Evolutionary conservation across 2,113 vertebrate genomes (phyloP), one percentile per base, ranked within the genome.

Genomic region (Noctilio leporinus): DNA sequence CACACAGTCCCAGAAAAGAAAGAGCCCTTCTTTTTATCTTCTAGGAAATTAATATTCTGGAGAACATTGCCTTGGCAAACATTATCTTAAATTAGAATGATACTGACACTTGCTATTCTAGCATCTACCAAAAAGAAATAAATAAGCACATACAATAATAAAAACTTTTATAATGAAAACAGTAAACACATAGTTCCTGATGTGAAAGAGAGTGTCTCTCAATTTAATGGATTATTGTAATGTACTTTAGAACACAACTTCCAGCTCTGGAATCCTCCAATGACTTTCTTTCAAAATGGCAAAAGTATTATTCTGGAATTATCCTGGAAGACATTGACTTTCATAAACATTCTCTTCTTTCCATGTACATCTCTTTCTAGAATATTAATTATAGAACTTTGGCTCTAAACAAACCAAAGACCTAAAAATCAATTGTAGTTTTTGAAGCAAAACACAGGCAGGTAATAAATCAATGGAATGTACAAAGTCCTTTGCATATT

Each of bases 401-500:
- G 59, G 1, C 30, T 2, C 47, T 49, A 94, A 77, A 77, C 6
- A 91, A 90, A 82, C 8, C 16, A 62, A 95, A 88, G n/a, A 47
- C 22, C 40, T 53, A 69, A 76, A 90, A 85, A 91, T 81, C 55
- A 33, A 84, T 89, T 64, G 5, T 73, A 73, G 10, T 89, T 75
- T 93, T 93, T 85, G 67, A 65, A 86, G 24, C 26, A 59, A 87
- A 90, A 89, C 33, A 82, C 17, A 89, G 10, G 1, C 24, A 84
- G 55, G 10, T 30, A 94, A 77, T 84, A 86, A 96, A 80, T 89
- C 80, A 81, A 77, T 93, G 40, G 2, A 22, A 59, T 62, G 45
- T 80, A 30, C 35, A 72, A 92, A 76, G 57, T 89, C 10, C 72
- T 95, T 92, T 94, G 69, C 45, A 86, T 89, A 89, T 72, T 94